Evolutionary conservation across 2,797 vertebrate species (phyloP).

Genomic region (Mormyrops boulengeri): DNA sequence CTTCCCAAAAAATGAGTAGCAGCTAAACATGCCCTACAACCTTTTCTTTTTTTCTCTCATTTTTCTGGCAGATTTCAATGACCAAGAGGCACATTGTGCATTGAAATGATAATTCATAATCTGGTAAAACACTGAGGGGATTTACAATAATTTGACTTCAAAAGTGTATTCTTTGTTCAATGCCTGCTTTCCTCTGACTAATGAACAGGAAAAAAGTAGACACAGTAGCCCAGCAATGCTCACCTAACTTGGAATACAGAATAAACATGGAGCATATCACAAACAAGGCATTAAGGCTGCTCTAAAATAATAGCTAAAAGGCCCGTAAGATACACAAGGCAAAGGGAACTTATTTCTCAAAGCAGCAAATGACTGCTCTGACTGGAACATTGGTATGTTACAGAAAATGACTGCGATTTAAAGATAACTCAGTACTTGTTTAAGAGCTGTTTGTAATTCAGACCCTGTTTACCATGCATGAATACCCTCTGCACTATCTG

Average conservation of each 20-base stretch:
- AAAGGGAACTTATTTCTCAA: not conserved
- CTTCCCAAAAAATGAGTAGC: not conserved
- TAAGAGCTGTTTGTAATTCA: not conserved
- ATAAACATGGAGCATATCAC: not conserved
- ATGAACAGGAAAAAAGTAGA: not conserved
- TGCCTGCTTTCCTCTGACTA: conserved; percentile 12
- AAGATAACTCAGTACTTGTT: not conserved
- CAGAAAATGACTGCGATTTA: not conserved
- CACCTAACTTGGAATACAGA: not conserved
- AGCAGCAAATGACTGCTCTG: conserved; percentile 4
- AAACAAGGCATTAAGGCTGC: not conserved
- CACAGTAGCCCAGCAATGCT: not conserved
- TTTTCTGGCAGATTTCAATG: conserved; percentile 16
- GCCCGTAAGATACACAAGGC: not conserved
- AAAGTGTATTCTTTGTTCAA: conserved; percentile 25
- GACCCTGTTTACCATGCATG: not conserved
- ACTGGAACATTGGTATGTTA: conserved; percentile 13
- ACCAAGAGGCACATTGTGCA: conserved; percentile 60
- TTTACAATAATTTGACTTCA: conserved; percentile 53
- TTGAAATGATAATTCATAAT: conserved; percentile 65
- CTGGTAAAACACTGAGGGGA: conserved; percentile 57
- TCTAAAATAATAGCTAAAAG: not conserved
- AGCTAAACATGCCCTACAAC: not conserved
- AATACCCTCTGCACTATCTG: not conserved
- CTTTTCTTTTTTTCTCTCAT: not conserved